These are phyloP conservation scores for Tetraneura akinire DNA, from an alignment of 1,140 invertebrate genomes.

Conservation along the genomic window DNA sequence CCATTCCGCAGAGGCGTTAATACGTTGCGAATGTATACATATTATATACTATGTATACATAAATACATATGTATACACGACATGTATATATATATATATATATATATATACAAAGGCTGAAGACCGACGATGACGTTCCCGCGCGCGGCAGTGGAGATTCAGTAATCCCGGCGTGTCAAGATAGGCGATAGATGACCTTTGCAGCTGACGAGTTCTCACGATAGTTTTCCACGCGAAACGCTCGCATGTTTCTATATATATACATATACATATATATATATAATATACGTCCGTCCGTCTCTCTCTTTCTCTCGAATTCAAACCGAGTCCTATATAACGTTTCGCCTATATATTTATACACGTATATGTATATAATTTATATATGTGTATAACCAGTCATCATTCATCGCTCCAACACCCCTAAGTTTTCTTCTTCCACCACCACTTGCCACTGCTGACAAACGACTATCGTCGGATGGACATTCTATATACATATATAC, in stretches of 20 bases:
- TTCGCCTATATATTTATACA: too few species aligned
- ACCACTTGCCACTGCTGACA: not conserved
- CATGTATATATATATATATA: not conserved
- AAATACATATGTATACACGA: not conserved
- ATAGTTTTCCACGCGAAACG: slow-evolving; percentile 49
- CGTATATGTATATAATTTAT: too few species aligned
- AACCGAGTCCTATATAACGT: too few species aligned
- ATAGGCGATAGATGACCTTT: slow-evolving; percentile 51
- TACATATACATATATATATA: not conserved
- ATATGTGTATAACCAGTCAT: slow-evolving; percentile 20
- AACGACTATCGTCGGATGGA: too few species aligned
- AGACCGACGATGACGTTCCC: not conserved
- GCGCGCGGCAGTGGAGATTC: slow-evolving; percentile 35
- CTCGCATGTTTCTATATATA: not conserved
- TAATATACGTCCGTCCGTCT: not conserved
- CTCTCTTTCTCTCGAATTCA: not conserved
- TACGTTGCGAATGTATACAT: too few species aligned
- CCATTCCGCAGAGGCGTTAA: slow-evolving; percentile 9
- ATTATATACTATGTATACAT: too few species aligned
- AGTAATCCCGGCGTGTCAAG: slow-evolving; percentile 50
- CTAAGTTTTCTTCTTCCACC: not conserved
- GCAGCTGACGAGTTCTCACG: slow-evolving; percentile 49
- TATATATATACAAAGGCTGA: not conserved
- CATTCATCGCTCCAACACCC: slow-evolving; percentile 30
- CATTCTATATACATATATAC: too few species aligned